Conservation (phyloP, 1,140 invertebrate genomes). For the Drosophila ohnishii region DNA sequence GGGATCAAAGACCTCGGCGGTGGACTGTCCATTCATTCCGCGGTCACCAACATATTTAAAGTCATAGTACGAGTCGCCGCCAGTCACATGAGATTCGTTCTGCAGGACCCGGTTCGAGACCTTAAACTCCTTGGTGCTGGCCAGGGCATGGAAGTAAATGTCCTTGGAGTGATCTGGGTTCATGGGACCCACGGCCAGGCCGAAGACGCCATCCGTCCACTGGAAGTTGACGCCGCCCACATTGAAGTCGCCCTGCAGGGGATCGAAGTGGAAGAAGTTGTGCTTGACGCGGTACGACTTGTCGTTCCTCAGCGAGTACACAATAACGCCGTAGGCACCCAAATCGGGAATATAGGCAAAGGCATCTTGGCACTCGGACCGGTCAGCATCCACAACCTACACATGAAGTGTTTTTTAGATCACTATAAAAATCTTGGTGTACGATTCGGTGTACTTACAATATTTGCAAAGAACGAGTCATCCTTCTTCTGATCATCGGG, state of each 20-base stretch:
- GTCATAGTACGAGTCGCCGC: slow-evolving; percentile 86
- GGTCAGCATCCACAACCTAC: slow-evolving; percentile 87
- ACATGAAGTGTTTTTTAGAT: neutral
- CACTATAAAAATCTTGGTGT: too few relatives aligned
- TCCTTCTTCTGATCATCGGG: slow-evolving; percentile 87
- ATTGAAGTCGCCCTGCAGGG: slow-evolving; percentile 88
- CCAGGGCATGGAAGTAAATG: slow-evolving; percentile 90
- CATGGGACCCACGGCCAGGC: slow-evolving; percentile 86
- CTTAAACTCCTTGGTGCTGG: slow-evolving; percentile 89
- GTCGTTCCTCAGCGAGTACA: slow-evolving; percentile 89
- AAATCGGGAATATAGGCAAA: slow-evolving; percentile 90
- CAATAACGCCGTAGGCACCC: slow-evolving; percentile 88
- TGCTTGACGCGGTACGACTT: slow-evolving; percentile 90
- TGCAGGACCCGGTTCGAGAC: slow-evolving; percentile 88
- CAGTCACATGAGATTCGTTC: slow-evolving; percentile 86
- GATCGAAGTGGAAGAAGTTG: slow-evolving; percentile 92
- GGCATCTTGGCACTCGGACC: slow-evolving; percentile 88
- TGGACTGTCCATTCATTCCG: slow-evolving; percentile 88
- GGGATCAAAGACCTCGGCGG: slow-evolving; percentile 88
- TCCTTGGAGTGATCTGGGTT: slow-evolving; percentile 85
- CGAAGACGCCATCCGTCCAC: slow-evolving; percentile 90
- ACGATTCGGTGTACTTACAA: slow-evolving; percentile 83
- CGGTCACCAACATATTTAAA: slow-evolving; percentile 89
- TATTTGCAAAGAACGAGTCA: slow-evolving; percentile 89
- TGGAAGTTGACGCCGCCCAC: slow-evolving; percentile 89